Percentiles rank a stretch among this genome's conserved stretches.
Conservation (phyloP, 2,888 invertebrate genomes). For the Melanargia galathea region DNA sequence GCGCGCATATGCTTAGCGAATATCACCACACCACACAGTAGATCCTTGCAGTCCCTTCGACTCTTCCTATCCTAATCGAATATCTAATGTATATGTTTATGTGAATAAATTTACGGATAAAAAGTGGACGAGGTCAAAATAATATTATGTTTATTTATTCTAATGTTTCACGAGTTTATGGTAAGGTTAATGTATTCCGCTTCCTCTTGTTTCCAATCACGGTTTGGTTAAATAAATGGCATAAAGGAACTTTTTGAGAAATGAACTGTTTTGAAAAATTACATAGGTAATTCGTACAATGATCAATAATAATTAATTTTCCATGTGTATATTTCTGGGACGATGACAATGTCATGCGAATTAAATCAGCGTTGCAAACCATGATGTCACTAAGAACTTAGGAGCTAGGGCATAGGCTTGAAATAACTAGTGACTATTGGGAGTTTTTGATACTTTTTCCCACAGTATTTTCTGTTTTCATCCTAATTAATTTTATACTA, state of each 20-base stretch:
- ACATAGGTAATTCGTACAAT: too few relatives aligned
- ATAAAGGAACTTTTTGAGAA: not conserved
- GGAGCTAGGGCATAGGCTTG: not conserved
- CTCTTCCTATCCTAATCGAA: not conserved
- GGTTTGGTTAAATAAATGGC: conserved; percentile 1
- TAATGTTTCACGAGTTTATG: conserved; percentile 14
- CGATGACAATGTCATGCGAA: not conserved
- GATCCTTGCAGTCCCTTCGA: conserved; percentile 13
- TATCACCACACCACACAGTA: conserved; percentile 20
- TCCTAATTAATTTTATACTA: not conserved
- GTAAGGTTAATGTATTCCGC: conserved; percentile 27
- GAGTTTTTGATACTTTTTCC: not conserved
- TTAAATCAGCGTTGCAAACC: conserved; percentile 12
- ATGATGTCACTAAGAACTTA: conserved; percentile 20
- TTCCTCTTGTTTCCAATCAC: conserved; percentile 17
- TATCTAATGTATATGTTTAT: conserved; percentile 10
- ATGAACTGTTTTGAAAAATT: not conserved
- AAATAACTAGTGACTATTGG: too few relatives aligned
- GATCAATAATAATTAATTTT: too few relatives aligned
- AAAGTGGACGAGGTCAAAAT: conserved; percentile 23
- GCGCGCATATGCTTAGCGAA: conserved; percentile 32
- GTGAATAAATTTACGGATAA: conserved; percentile 1
- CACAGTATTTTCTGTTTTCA: not conserved
- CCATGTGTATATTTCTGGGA: too few relatives aligned
- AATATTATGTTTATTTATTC: conserved; percentile 20